These are phyloP conservation scores for Chymomyza procnemis DNA, from an alignment of 2,888 invertebrate species.

Conservation along the genomic window DNA sequence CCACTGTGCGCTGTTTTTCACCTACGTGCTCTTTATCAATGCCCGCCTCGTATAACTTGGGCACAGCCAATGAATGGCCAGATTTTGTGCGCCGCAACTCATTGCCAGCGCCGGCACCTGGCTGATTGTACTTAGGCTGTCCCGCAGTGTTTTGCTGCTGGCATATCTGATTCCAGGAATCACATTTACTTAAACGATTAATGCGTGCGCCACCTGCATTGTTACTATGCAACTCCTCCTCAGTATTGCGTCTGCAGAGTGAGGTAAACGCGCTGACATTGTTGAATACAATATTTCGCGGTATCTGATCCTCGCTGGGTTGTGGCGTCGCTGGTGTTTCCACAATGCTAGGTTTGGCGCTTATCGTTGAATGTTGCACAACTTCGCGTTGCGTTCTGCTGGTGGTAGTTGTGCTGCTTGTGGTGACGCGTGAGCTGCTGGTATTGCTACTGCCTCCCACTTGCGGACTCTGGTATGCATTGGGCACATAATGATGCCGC, in stretches of 20 bases:
- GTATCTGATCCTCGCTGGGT: conserved; percentile 73
- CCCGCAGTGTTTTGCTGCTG: conserved; percentile 76
- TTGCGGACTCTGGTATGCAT: conserved; percentile 76
- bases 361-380: conserved; percentile 31
- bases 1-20: conserved; percentile 86
- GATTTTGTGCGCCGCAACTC: conserved; percentile 82
- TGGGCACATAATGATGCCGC: conserved; percentile 76
- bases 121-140: conserved; percentile 71
- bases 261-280: conserved; percentile 76
- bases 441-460: not conserved
- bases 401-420: conserved; percentile 15
- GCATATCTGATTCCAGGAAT: conserved; percentile 88
- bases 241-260: conserved; percentile 64
- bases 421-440: conserved; percentile 38
- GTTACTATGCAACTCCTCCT: conserved; percentile 41
- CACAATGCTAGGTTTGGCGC: conserved; percentile 68
- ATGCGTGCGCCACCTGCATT: conserved; percentile 26
- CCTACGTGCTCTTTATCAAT: conserved; percentile 84
- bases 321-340: conserved; percentile 76
- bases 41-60: conserved; percentile 90
- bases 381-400: conserved; percentile 21
- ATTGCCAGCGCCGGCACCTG: conserved; percentile 23
- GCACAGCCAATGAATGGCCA: conserved; percentile 85
- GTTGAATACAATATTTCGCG: conserved; percentile 76
- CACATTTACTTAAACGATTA: conserved; percentile 83